Conservation (phyloP, 2,888 invertebrate genomes). For the Danaus chrysippus region DNA sequence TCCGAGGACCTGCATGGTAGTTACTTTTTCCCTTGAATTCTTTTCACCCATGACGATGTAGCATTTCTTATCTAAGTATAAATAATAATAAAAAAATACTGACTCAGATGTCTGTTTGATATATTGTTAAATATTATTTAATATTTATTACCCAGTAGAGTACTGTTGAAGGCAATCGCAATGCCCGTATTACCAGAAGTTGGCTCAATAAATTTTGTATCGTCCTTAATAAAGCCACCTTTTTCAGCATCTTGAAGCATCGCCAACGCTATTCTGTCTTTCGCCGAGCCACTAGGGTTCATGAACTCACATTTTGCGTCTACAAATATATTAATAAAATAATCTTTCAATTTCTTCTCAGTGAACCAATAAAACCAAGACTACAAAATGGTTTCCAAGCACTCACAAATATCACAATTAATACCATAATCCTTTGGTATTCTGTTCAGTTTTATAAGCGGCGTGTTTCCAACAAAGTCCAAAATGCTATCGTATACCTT, state of each 20-base stretch:
- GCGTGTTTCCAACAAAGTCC: constrained; percentile 88
- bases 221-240: constrained; percentile 87
- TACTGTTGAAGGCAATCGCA: constrained; percentile 93
- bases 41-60: constrained; percentile 97
- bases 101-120: no score
- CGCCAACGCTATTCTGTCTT: constrained; percentile 91
- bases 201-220: constrained; percentile 92
- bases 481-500: constrained; percentile 79
- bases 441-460: constrained; percentile 85
- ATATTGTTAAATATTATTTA: not conserved
- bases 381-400: not conserved
- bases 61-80: constrained; percentile 85
- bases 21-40: constrained; percentile 97
- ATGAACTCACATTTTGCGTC: constrained; percentile 97
- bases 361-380: no score
- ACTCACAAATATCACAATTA: constrained; percentile 91
- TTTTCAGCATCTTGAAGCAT: constrained; percentile 96
- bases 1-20: constrained; percentile 89
- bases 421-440: constrained; percentile 86
- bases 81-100: not conserved
- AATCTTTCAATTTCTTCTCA: no score
- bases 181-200: constrained; percentile 93
- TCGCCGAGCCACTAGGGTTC: constrained; percentile 96
- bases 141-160: constrained; percentile 73
- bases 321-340: constrained; percentile 46